Evolutionary conservation across 2,888 invertebrate species (phyloP).

Genomic region (Pasiphila rectangulata): DNA sequence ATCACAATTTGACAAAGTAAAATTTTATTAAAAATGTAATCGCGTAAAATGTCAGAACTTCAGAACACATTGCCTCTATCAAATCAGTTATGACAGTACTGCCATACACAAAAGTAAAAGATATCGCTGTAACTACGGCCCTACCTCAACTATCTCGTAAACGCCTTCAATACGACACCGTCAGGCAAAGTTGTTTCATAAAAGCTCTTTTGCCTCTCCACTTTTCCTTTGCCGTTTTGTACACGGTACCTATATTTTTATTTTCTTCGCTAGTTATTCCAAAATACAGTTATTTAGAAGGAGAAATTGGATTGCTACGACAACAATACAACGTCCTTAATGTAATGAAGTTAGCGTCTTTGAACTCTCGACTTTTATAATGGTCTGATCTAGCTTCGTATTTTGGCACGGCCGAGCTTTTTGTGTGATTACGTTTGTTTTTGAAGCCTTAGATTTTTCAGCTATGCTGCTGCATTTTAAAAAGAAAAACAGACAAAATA

Average conservation of each 20-base stretch:
- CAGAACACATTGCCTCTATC: background rate
- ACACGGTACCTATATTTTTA: constrained; percentile 34
- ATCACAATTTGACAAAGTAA: too few species aligned
- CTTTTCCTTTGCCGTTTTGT: constrained; percentile 71
- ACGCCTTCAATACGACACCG: constrained; percentile 62
- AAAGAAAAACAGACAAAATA: too few species aligned
- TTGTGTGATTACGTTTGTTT: constrained; percentile 14
- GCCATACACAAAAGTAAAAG: background rate
- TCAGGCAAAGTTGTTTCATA: constrained; percentile 70
- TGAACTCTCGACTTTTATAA: constrained; percentile 18
- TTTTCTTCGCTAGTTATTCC: constrained; percentile 45
- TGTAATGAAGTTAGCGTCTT: constrained; percentile 30
- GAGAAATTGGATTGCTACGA: constrained; percentile 33
- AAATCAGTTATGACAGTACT: background rate
- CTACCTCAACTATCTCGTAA: constrained; percentile 53
- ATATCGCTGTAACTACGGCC: constrained; percentile 41
- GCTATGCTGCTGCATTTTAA: background rate
- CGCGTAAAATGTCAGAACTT: too few species aligned
- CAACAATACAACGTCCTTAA: constrained; percentile 31
- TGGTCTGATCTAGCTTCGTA: constrained; percentile 17
- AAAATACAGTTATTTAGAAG: constrained; percentile 38
- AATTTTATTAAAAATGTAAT: too few species aligned
- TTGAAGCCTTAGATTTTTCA: constrained; percentile 7
- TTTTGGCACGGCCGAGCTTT: constrained; percentile 18
- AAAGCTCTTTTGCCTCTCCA: constrained; percentile 73